A percentile compares a stretch with the other conserved stretches of the same genome.
These are phyloP conservation scores for Tachysurus fulvidraco DNA, from an alignment of 2,113 vertebrate species.

Conservation along the genomic window DNA sequence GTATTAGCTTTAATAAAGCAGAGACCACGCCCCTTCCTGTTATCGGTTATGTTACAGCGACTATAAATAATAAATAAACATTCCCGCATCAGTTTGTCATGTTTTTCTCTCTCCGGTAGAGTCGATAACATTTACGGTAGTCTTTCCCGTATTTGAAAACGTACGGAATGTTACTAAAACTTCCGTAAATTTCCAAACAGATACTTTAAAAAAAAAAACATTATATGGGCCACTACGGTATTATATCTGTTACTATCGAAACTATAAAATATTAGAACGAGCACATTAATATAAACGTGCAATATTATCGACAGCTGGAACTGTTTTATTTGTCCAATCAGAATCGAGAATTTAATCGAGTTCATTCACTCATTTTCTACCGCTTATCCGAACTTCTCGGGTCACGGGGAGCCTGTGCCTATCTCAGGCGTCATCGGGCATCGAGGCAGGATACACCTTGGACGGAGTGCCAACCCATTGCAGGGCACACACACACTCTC, in stretches of 20 bases:
- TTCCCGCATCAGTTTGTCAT: background rate
- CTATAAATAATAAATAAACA: conserved; percentile 8
- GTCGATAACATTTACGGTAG: background rate
- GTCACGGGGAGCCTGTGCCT: too few relatives aligned
- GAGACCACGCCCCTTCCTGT: background rate
- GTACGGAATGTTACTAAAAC: background rate
- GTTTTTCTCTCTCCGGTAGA: background rate
- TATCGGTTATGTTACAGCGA: background rate
- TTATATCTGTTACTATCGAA: background rate
- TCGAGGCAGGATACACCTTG: too few relatives aligned
- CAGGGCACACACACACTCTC: too few relatives aligned
- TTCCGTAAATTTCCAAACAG: background rate
- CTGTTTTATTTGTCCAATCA: background rate
- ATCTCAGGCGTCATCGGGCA: too few relatives aligned
- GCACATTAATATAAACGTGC: background rate
- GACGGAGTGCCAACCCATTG: too few relatives aligned
- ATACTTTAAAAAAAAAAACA: background rate
- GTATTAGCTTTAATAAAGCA: background rate
- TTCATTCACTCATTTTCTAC: too few relatives aligned
- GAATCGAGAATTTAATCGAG: background rate
- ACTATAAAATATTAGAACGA: background rate
- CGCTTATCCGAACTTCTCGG: too few relatives aligned
- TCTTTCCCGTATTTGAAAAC: background rate
- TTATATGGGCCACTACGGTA: background rate
- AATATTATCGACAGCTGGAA: background rate